Base-by-base conservation (phyloP, 2,113 vertebrate genomes). In the Microcebus griseorufus region DNA sequence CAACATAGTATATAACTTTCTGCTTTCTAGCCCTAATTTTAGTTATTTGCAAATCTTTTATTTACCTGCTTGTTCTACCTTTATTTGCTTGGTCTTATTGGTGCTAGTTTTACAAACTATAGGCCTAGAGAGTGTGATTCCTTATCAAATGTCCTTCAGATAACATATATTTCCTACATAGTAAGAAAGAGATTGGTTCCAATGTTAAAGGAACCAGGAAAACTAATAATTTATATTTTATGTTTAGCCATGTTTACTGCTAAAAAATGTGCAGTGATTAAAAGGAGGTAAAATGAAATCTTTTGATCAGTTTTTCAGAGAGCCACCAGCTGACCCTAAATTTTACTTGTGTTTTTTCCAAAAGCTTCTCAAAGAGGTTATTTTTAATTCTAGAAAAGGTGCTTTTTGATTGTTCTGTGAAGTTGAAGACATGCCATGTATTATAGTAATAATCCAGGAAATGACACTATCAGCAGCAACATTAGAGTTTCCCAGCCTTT, bases 241-340 rank as follows among this genome's bases (percentile, higher is more conserved):
- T 81, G 53, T 3, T 20, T 45, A 58, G 45, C 60, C 78, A 37
- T 76, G 11, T 23, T 85, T 90, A 84, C 70, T 93, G 23, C 39
- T 88, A n/a, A 53, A 58, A 96, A 88, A 91, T 29, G 8, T 37
- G 25, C 34, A 89, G 16, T 85, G 70, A 94, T 90, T 58, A 84
- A 86, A 94, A 84, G 16, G 20, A 76, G 8, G 2, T 85, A 76
- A 91, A 88, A 88, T 75, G 32, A 93, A 94, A 91, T 93, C 22
- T 34, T 96, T 69, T 9, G 29, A 88, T 91, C 34, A 72, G 53
- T 60, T 93, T 96, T 94, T 93, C 92, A 70, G 64, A 96, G 67
- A 90, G 37, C 62, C 32, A 82, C 34, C 23, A 76, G 13, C 51
- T 73, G 22, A 27, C 12, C 18, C 32, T 83, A 93, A 83, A 88